Base-by-base conservation (phyloP, 2,113 vertebrate genomes). In the Menidia beryllina region DNA sequence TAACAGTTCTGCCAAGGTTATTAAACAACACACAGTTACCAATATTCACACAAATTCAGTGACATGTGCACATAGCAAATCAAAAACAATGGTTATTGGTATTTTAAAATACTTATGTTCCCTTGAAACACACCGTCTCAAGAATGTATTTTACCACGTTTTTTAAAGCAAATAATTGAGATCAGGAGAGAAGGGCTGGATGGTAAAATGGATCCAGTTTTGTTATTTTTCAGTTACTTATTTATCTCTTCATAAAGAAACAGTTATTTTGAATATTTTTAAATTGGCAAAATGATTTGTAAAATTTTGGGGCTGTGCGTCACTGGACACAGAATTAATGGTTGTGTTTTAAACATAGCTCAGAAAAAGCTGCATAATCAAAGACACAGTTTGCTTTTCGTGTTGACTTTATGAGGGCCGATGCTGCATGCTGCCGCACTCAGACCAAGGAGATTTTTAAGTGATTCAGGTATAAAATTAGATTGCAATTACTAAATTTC, bases 391-490 rank as follows among this genome's bases (percentile, higher is more conserved):
- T 39, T 39, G 63, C 1, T 26, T 45, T 27, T 52, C n/a, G 39
- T 54, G 10, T 21, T 26, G 47, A 49, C 30, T n/a, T 49, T 24
- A 21, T 4, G 34, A 21, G 50, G 23, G 14, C 20, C 19, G 21
- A 9, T 8, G 6, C 2, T 27, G 15, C 17, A 7, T 11, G n/a
- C 17, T 3, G 41, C 69, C 7, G 60, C 58, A 38, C 68, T 57
- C 17, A 49, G 8, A 3, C 9, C 24, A 5, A 14, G 20, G 69
- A 58, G 21, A 66, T 50, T 71, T 81, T 34, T n/a, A n/a, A 41
- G 24, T 64, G 68, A 81, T 75, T 49, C 75, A 82, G 8, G 24
- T 45, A 69, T 52, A 19, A 71, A 82, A 71, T 76, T 54, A 43
- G 25, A 24, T 54, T 71, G 13, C 41, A 12, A 1, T 77, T 74